Base-by-base conservation (phyloP, 2,888 invertebrate genomes). In the Lagria hirta region DNA sequence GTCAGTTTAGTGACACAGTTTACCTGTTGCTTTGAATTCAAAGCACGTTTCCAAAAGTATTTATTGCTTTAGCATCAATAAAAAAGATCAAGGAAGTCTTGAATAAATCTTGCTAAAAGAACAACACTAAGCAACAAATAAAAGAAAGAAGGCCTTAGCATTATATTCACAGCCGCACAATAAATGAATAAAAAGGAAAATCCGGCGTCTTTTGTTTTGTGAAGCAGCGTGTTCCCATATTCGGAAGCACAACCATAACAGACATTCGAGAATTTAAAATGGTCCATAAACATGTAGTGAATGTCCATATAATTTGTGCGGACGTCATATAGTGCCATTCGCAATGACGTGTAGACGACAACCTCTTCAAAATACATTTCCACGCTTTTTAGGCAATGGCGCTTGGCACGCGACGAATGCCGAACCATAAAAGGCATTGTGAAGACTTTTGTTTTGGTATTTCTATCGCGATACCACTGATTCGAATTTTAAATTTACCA, bases 351-450 rank as follows among this genome's bases (percentile, higher is more conserved):
- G 36, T 28, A 26, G 34, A 37, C 30, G 33, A 43, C 42, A n/a
- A n/a, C n/a, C n/a, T n/a, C n/a, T n/a, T n/a, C n/a, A n/a, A n/a
- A n/a, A n/a, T n/a, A n/a, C n/a, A n/a, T 29, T 12, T 22, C 8
- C 34, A 35, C 8, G 23, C 7, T 43, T 50, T 50, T 45, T 40
- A 24, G 40, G 47, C 28, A 30, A 20, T 35, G 50, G 50, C 48
- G 48, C 44, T 36, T 32, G 52, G 49, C 52, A 52, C 52, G 52
- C 52, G 52, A 49, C 45, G 51, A 44, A 42, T 46, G 42, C 38
- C 43, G 28, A 28, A 32, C 32, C 42, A 22, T 35, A 30, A 14
- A 36, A 34, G 43, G 43, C 11, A 20, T n/a, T n/a, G 1, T n/a
- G 2, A 24, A 24, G 1, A 24, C 10, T 8, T 7, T 24, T 24